These are phyloP conservation scores for Iguana delicatissima DNA, from an alignment of 2,797 vertebrate species.

Conservation along the genomic window DNA sequence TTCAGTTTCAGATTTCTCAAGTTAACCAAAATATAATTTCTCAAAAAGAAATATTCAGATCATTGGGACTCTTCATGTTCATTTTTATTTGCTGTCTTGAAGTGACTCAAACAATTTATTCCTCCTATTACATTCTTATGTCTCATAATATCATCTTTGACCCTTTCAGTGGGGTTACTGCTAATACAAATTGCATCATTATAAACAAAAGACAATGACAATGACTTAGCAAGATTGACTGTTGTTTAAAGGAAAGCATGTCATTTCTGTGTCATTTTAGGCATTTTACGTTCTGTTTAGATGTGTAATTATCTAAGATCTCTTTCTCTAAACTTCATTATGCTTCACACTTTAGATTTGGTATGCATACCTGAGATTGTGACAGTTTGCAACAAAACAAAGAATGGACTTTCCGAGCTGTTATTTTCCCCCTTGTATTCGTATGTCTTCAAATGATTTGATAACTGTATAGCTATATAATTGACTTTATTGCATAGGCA, in stretches of 20 bases:
- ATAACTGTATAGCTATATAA: not conserved
- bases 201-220: not conserved
- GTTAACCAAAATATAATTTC: slow-evolving; percentile 15
- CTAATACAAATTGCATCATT: not conserved
- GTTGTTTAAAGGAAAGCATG: not conserved
- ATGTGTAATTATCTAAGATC: not conserved
- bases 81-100: not conserved
- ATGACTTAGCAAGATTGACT: not conserved
- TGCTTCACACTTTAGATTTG: not conserved
- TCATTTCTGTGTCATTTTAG: not conserved
- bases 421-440: not conserved
- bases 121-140: not conserved
- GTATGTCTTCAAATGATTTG: not conserved
- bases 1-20: not conserved
- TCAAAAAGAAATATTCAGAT: not conserved
- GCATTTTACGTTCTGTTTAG: not conserved
- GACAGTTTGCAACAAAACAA: not conserved
- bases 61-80: not conserved
- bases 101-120: not conserved
- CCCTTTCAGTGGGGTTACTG: not conserved
- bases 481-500: not conserved
- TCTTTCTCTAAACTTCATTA: not conserved
- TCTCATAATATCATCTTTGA: slow-evolving; percentile 9
- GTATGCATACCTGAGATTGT: not conserved
- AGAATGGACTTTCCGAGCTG: not conserved